A percentile compares a stretch with the other conserved stretches of the same genome.
These are phyloP conservation scores for Nycticryphes semicollaris DNA, from an alignment of 2,113 vertebrate genomes.

Conservation along the genomic window DNA sequence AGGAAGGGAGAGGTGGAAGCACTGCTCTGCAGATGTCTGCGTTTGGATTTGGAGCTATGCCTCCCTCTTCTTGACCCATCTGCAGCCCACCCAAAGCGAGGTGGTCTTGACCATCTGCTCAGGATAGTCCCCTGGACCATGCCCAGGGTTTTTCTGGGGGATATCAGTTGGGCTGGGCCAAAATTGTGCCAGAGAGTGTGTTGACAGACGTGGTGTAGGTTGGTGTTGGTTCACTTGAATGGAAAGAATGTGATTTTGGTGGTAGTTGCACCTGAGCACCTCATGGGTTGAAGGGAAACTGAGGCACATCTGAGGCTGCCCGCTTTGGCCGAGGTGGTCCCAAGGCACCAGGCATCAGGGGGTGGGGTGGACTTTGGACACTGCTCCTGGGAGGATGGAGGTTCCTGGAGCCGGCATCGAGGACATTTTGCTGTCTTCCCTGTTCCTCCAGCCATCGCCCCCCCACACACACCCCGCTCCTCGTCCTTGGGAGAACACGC, in stretches of 20 bases:
- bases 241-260: background rate
- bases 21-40: background rate
- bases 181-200: accelerated
- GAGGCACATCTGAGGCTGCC: background rate
- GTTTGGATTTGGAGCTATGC: accelerated
- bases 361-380: background rate
- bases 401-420: background rate
- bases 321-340: accelerated
- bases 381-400: accelerated
- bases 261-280: background rate
- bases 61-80: background rate
- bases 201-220: accelerated
- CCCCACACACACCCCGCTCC: background rate
- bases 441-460: background rate
- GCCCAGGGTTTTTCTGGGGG: background rate
- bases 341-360: accelerated
- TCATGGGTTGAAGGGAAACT: background rate
- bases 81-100: background rate
- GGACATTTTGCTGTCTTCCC: background rate
- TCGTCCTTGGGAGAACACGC: background rate
- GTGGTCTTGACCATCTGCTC: background rate
- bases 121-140: background rate
- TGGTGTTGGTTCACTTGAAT: background rate
- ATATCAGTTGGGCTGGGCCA: background rate
- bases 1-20: background rate